Base-by-base conservation (phyloP, 2,797 vertebrate species). In the Octomys mimax region DNA sequence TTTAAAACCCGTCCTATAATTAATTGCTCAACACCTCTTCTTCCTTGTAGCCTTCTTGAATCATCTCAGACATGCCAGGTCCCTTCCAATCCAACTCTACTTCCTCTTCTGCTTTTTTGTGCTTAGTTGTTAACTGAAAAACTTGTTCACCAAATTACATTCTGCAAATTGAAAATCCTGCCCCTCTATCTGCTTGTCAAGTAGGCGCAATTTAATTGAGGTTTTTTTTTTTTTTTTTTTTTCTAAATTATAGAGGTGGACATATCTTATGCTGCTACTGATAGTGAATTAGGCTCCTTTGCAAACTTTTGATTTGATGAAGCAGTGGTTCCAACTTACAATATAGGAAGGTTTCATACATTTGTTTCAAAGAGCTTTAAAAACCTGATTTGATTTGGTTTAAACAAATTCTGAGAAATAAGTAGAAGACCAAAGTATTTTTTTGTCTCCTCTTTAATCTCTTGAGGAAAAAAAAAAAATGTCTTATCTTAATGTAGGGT, bases 371-470 rank as follows among this genome's bases (percentile, higher is more conserved):
- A 94, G 42, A 68, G 82, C 57, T 95, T 83, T 75, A 95, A 97
- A 92, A 78, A 77, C 22, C 85, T 68, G 87, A 97, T 91, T 78
- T 97, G 97, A 93, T 89, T 92, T 96, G 92, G 98, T 97, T 98
- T 98, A 96, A 96, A 90, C 84, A 97, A 96, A 96, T 91, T 92
- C 28, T 18, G 78, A 82, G 54, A 94, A 95, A 94, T 82, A 57
- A 81, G 64, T 1, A 83, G 70, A 52, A 49, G 77, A 83, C 91
- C 66, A 70, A 21, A 39, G 46, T 16, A 66, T 39, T 85, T 85
- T 79, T 79, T 39, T 26, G 59, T 11, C 16, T 3, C 6, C 46
- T 96, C 52, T 94, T 91, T 59, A 75, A 59, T 91, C 22, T 87
- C 95, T 83, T 79, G 49, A 95, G 84, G 79, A 33, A 92, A 57